These are phyloP conservation scores for Crotalus viridis DNA, from an alignment of 2,113 vertebrate species.

Conservation along the genomic window DNA sequence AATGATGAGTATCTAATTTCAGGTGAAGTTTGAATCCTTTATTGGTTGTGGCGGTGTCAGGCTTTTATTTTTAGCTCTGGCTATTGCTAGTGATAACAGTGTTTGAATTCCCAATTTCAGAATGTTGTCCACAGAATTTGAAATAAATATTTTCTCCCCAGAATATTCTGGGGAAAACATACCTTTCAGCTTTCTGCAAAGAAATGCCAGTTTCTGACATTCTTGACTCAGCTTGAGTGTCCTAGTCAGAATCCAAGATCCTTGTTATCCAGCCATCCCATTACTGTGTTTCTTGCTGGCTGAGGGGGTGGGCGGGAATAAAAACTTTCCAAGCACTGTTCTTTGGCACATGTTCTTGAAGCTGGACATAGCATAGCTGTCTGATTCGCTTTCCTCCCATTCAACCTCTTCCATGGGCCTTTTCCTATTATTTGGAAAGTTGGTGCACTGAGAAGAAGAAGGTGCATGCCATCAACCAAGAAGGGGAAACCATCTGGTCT, in stretches of 20 bases:
- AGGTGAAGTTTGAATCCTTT: background rate
- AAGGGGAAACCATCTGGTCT: background rate
- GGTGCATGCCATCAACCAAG: background rate
- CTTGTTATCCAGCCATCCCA: background rate
- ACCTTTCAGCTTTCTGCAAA: background rate
- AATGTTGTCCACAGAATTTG: background rate
- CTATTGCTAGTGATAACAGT: background rate
- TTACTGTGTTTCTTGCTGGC: background rate
- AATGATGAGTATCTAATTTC: background rate
- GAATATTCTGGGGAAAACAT: background rate
- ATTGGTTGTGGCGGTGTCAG: background rate
- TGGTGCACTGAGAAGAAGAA: background rate
- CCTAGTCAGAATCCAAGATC: background rate
- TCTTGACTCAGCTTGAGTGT: background rate
- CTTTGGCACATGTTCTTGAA: background rate
- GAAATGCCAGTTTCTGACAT: background rate
- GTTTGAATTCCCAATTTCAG: background rate
- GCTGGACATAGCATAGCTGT: background rate
- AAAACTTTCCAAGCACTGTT: background rate
- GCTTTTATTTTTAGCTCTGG: background rate
- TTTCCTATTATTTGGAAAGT: background rate
- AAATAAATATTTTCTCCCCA: background rate
- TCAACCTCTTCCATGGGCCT: background rate
- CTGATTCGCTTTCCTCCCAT: background rate
- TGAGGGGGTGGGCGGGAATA: no score